These are phyloP conservation scores for Cantharis rufa DNA, from an alignment of 2,888 invertebrate species.

Conservation along the genomic window DNA sequence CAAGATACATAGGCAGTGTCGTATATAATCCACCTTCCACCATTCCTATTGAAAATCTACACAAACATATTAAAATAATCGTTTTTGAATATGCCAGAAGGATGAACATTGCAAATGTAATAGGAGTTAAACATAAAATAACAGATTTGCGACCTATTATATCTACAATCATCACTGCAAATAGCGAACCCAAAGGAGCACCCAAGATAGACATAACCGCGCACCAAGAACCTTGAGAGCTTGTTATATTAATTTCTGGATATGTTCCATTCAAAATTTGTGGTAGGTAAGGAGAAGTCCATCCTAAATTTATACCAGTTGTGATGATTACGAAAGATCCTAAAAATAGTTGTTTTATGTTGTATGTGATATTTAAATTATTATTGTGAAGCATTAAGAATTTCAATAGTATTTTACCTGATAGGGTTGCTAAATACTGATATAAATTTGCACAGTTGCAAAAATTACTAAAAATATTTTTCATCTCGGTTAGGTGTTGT, in stretches of 20 bases:
- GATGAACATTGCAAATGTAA: slow-evolving; percentile 64
- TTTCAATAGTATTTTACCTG: neutral
- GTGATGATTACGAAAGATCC: slow-evolving; percentile 46
- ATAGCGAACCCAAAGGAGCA: slow-evolving; percentile 65
- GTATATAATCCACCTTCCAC: slow-evolving; percentile 55
- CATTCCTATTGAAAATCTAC: slow-evolving; percentile 57
- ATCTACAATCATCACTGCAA: slow-evolving; percentile 67
- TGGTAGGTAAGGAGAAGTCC: slow-evolving; percentile 64
- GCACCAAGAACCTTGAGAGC: slow-evolving; percentile 64
- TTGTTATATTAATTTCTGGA: slow-evolving; percentile 59
- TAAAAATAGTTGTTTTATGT: slow-evolving; percentile 28
- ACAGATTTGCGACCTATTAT: slow-evolving; percentile 64
- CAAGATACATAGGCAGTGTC: slow-evolving; percentile 63
- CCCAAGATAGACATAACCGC: slow-evolving; percentile 69
- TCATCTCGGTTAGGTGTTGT: neutral
- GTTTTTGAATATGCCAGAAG: slow-evolving; percentile 63
- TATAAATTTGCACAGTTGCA: neutral
- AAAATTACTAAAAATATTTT: neutral
- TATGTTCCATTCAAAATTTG: slow-evolving; percentile 53
- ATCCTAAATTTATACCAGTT: slow-evolving; percentile 55
- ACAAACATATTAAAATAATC: slow-evolving; percentile 61
- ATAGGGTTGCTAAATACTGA: neutral
- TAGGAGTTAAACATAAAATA: slow-evolving; percentile 43
- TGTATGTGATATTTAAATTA: neutral
- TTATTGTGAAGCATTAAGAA: neutral